A percentile compares a stretch with the other conserved stretches of the same genome.
phyloP scores from a whole-genome alignment of 2,888 invertebrate genomes.

The Stramonita haemastoma region DNA sequence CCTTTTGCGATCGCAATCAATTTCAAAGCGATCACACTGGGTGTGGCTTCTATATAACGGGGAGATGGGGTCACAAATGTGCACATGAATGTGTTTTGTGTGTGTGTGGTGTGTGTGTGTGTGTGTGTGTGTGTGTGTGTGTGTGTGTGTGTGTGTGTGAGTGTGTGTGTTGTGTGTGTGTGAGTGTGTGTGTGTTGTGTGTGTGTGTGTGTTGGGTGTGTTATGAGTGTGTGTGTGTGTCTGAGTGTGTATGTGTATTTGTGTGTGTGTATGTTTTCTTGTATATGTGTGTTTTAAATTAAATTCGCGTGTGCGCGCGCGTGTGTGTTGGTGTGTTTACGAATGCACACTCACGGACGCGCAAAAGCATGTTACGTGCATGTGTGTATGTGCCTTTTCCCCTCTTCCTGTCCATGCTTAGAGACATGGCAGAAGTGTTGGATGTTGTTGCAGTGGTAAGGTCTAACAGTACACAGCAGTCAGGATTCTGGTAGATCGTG shows the following conservation, averaged over 20 bases:
- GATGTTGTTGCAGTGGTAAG: too few relatives aligned
- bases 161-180: too few relatives aligned
- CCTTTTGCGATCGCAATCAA: too few relatives aligned
- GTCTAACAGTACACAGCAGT: too few relatives aligned
- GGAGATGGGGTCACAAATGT: too few relatives aligned
- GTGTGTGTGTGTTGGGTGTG: background rate
- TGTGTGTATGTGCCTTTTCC: slow-evolving; percentile 5
- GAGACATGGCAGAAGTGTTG: too few relatives aligned
- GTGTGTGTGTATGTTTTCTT: background rate
- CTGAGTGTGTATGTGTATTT: background rate
- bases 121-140: background rate
- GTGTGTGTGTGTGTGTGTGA: slow-evolving; percentile 4
- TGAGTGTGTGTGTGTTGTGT: background rate
- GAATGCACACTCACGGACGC: background rate
- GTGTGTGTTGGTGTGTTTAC: background rate
- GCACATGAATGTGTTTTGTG: too few relatives aligned
- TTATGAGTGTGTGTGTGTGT: background rate
- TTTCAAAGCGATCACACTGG: too few relatives aligned
- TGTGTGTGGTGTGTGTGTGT: background rate
- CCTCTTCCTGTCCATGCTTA: background rate
- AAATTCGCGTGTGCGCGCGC: background rate
- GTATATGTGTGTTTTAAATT: background rate
- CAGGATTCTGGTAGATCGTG: too few relatives aligned
- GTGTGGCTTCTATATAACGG: too few relatives aligned
- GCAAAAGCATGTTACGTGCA: background rate